Evolutionary conservation across 2,797 vertebrate species (phyloP), one percentile per base, ranked within the genome.

Genomic region (Myioborus miniatus): DNA sequence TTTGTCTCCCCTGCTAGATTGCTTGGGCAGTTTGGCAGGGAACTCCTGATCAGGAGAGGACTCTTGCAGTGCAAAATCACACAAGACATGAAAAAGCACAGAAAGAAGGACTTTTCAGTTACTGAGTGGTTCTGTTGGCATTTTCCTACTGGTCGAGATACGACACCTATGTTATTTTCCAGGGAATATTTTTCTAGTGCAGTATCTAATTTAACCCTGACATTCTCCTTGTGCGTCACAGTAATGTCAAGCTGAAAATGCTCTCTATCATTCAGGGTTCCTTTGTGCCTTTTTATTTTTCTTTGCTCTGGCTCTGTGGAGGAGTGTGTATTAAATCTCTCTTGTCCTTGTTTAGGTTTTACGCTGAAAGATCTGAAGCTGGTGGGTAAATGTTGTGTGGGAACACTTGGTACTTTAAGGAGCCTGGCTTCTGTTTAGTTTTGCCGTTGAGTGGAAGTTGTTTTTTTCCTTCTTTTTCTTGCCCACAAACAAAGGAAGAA

Each of bases 341-440:
- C 83, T 91, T 93, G 93, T 96, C 83, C 90, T 95, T 94, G 74
- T 85, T 69, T 59, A 90, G 93, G 44, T 90, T 96, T 97, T 96
- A 89, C 17, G 5, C 58, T 76, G 79, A 34, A 87, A 94, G 91
- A 93, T 87, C 85, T 95, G 85, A 94, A 94, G 95, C 95, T 97
- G 96, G 94, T 97, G 97, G 95, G 92, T 93, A 90, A 90, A 94
- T 56, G 95, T 50, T 91, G 84, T 88, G 90, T 95, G 91, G 97
- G 97, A 97, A 97, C 96, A 92, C 84, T 96, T 79, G 71, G 96
- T 96, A 89, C 96, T 95, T 91, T 74, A 84, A 93, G 96, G 88
- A 97, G 95, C 95, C 55, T 34, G 84, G 82, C 93, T 96, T 95
- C 94, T 96, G 89, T 96, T 97, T 96, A 92, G 87, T 96, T 97